Evolutionary conservation across 2,888 invertebrate species (phyloP), one percentile per base, ranked within the genome.

Genomic region (Drosophila suboccidentalis): DNA sequence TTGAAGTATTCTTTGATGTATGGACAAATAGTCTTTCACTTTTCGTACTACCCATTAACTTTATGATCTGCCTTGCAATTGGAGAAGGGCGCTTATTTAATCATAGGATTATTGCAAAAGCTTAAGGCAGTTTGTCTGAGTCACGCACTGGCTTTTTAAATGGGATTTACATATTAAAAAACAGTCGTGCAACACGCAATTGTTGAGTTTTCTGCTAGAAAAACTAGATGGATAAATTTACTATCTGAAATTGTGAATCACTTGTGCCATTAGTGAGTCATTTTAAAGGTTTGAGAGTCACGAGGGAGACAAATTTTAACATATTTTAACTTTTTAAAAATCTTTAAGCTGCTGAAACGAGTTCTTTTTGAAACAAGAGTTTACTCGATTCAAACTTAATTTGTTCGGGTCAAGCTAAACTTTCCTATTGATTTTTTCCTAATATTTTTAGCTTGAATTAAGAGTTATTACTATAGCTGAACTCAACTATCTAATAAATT

Each of bases 1-100:
- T 69, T 44, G 44, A 36, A 60, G n/a, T 53, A 57, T 29, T 76
- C 84, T 87, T 84, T 84, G 88, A 86, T 82, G 83, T 84, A 67
- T 22, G 22, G 41, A 26, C 34, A 49, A 38, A 49, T 19, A 49
- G 36, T 43, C 29, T 15, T 41, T 15, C 41, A 51, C 22, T 36
- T 15, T 50, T 39, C 39, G 9, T 36, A 38, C 26, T 36, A 47
- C 22, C 29, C 46, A 15, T 38, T 17, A 36, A 36, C 54, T 54
- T 62, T 55, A 36, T 46, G 55, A 55, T 62, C 58, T 46, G 26
- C 4, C 6, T 22, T n/a, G 9, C 19, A 55, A 32, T 55, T 58
- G n/a, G 17, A 10, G 17, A 15, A 38, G 38, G 58, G 36, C 22
- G 38, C n/a, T 36, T 19, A 22, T 51, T 51, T 51, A 51, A 26